Evolutionary conservation across 35 echinoderm and acorn worm genomes (phyloP), one percentile per base, ranked within the genome.

Genomic region (Nesometra sesokonis): DNA sequence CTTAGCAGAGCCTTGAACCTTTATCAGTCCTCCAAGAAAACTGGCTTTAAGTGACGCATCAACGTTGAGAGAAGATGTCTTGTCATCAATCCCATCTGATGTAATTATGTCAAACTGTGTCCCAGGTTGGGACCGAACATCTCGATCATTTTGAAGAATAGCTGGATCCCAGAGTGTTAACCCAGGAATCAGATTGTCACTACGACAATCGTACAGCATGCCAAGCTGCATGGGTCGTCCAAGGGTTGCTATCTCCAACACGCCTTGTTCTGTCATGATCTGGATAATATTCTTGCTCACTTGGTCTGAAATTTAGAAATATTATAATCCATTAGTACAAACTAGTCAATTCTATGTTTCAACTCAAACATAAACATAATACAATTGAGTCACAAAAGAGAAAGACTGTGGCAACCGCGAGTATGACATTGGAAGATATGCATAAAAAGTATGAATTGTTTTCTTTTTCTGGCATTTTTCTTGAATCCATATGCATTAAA

Each of bases 201-300:
- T 88, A n/a, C 87, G 87, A 34, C 87, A 88, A 34, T 88, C 87
- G 36, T 88, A 88, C n/a, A 88, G 87, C 87, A 82, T 88, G 35
- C 87, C 87, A 11, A 88, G 87, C 38, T 82, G 34, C 34, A 88
- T 82, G 19, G 87, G 87, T 31, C 87, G 32, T 19, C 87, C 87
- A 11, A 88, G 40, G 29, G 87, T 37, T 17, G 87, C 4, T 43
- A 43, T 76, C 57, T 76, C 57, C 57, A 76, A 76, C 57, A 76
- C 57, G 57, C 57, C 57, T 76, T 76, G 57, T 76, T 76, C 57
- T 76, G 57, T n/a, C 57, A 76, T n/a, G n/a, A n/a, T 76, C 13
- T 17, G n/a, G n/a, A n/a, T n/a, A n/a, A n/a, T n/a, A n/a, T n/a
- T n/a, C n/a, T n/a, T n/a, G n/a, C n/a, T n/a, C n/a, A n/a, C n/a